Percentiles rank a stretch among this genome's conserved stretches.
Evolutionary conservation across 2,797 vertebrate genomes (phyloP).

Genomic region (Syngnathus rostellatus): DNA sequence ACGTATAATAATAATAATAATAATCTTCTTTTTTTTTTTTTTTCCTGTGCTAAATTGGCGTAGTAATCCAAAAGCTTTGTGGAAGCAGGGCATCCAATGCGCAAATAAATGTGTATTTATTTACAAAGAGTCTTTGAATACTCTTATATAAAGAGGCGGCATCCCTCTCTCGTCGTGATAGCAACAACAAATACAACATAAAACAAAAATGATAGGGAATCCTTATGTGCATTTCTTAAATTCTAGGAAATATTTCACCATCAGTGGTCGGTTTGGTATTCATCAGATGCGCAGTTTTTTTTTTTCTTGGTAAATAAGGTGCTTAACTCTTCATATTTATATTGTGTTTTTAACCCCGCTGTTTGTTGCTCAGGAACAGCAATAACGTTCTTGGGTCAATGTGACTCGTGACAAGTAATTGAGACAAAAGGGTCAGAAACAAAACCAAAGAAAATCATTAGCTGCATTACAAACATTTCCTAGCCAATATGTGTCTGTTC

Average conservation of each 20-base stretch:
- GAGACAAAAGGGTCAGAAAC: neutral
- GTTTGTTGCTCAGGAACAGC: neutral
- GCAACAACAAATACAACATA: constrained; percentile 53
- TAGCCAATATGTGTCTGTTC: neutral
- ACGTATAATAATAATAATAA: constrained; percentile 39
- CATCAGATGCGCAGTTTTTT: constrained; percentile 43
- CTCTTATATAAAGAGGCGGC: constrained; percentile 20
- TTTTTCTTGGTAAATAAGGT: constrained; percentile 63
- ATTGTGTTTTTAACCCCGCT: neutral
- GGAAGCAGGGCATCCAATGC: neutral
- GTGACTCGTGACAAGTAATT: neutral
- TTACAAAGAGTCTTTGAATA: constrained; percentile 4
- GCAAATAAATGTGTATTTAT: constrained; percentile 2
- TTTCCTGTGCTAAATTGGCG: neutral
- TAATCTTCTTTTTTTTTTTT: constrained; percentile 33
- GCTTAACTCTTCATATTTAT: constrained; percentile 57
- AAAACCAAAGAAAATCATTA: neutral
- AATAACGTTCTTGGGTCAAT: neutral
- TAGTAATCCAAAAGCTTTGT: neutral
- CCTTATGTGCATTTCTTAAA: constrained; percentile 61
- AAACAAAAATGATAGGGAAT: constrained; percentile 60
- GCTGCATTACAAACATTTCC: neutral
- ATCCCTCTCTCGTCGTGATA: constrained; percentile 37
- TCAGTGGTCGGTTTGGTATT: constrained; percentile 71
- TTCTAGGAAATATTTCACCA: constrained; percentile 59